Evolutionary conservation across 2,888 invertebrate species (phyloP).

Genomic region (Aphidius colemani): DNA sequence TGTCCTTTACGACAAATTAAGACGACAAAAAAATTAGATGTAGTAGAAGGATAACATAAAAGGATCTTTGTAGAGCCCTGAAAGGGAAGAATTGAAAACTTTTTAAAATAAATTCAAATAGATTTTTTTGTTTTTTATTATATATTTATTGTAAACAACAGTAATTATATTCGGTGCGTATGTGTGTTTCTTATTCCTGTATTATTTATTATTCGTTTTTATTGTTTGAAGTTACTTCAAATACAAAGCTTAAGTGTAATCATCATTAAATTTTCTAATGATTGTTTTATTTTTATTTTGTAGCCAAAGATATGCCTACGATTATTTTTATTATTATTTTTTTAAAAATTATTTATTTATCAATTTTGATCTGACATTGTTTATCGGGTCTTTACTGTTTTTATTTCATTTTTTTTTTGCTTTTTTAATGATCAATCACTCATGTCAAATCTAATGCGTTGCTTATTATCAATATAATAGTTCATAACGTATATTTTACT

Average conservation of each 20-base stretch:
- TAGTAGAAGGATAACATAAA: too few species aligned
- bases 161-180: constrained; percentile 56
- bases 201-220: constrained; percentile 37
- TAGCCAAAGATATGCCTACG: constrained; percentile 32
- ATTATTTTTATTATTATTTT: constrained; percentile 3
- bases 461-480: constrained; percentile 6
- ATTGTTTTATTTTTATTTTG: constrained; percentile 26
- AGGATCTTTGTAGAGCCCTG: too few species aligned
- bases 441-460: neutral
- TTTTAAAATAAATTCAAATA: too few species aligned
- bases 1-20: too few species aligned
- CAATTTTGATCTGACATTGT: neutral
- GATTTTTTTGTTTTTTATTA: constrained; percentile 29
- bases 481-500: constrained; percentile 3
- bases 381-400: too few species aligned
- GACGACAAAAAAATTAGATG: too few species aligned
- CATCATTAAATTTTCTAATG: constrained; percentile 39
- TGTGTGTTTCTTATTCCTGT: constrained; percentile 47
- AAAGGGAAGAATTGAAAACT: too few species aligned
- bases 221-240: constrained; percentile 46
- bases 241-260: constrained; percentile 39
- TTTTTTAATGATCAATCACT: neutral
- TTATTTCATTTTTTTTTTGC: too few species aligned
- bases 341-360: neutral
- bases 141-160: constrained; percentile 58